These are phyloP conservation scores for Panagrolaimus sp. DNA, from an alignment of 1,140 invertebrate species.

Conservation along the genomic window DNA sequence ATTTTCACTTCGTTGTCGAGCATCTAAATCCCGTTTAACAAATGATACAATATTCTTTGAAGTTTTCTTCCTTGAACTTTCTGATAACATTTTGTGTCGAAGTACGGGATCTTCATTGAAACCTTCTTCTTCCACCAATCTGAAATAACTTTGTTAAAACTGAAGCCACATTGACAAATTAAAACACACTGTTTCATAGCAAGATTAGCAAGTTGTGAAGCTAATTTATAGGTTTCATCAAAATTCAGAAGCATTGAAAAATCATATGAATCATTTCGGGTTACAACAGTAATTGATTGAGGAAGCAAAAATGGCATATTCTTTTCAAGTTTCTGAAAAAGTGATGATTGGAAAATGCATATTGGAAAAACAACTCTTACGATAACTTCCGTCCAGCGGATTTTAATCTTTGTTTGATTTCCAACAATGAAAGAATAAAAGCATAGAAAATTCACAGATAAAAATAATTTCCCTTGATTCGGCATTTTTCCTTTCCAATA, in stretches of 20 bases:
- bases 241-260: slow-evolving; percentile 85
- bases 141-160: slow-evolving; percentile 36
- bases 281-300: slow-evolving; percentile 77
- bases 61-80: slow-evolving; percentile 33
- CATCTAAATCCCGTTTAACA: slow-evolving; percentile 84
- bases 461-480: slow-evolving; percentile 87
- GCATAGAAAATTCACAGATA: slow-evolving; percentile 88
- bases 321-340: slow-evolving; percentile 59
- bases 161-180: slow-evolving; percentile 11
- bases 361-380: slow-evolving; percentile 25
- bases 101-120: slow-evolving; percentile 79
- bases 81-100: slow-evolving; percentile 72
- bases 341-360: slow-evolving; percentile 23
- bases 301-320: slow-evolving; percentile 68
- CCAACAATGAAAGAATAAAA: slow-evolving; percentile 92
- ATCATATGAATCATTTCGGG: slow-evolving; percentile 67
- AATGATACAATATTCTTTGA: slow-evolving; percentile 49
- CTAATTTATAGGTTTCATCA: slow-evolving; percentile 79
- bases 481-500: slow-evolving; percentile 87
- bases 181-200: slow-evolving; percentile 80
- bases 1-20: slow-evolving; percentile 78
- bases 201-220: slow-evolving; percentile 90
- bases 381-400: slow-evolving; percentile 68
- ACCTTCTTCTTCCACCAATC: slow-evolving; percentile 77
- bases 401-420: slow-evolving; percentile 77